phyloP scores from a whole-genome alignment of 2,113 vertebrate genomes.

The Myotis davidii region DNA sequence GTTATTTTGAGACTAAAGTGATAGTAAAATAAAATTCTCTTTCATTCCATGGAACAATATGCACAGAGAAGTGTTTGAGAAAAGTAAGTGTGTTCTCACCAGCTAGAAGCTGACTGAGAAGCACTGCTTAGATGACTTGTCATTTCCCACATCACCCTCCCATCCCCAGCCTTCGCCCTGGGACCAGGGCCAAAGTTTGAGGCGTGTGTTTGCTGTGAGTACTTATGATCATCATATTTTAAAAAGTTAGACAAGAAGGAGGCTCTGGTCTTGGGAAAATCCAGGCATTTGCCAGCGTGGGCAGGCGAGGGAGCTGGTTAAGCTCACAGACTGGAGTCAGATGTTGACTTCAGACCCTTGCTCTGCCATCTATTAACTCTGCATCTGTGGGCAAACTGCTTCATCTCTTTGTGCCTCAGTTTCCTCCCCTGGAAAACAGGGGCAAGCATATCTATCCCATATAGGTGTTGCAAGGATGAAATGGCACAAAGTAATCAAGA shows the following conservation, averaged over 20 bases:
- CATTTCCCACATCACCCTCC: background rate
- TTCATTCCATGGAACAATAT: background rate
- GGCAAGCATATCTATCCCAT: background rate
- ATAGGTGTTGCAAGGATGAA: background rate
- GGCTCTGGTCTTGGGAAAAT: background rate
- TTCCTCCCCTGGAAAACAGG: background rate
- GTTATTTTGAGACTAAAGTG: constrained; percentile 29
- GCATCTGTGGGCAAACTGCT: background rate
- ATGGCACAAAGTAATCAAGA: background rate
- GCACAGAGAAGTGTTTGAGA: background rate
- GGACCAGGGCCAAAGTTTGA: constrained; percentile 40
- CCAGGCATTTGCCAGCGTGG: background rate
- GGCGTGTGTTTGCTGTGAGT: background rate
- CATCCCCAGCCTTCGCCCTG: background rate
- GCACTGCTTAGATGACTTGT: background rate
- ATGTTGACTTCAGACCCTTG: background rate
- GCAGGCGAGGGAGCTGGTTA: background rate
- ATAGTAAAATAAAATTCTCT: background rate
- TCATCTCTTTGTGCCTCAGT: background rate
- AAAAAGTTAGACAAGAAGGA: background rate
- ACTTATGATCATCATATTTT: background rate
- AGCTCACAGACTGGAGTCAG: background rate
- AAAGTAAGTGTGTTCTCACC: background rate
- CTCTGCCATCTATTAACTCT: background rate
- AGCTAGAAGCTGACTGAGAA: background rate